Evolutionary conservation across 1,140 invertebrate genomes (phyloP).

Genomic region (Tenebrio molitor): DNA sequence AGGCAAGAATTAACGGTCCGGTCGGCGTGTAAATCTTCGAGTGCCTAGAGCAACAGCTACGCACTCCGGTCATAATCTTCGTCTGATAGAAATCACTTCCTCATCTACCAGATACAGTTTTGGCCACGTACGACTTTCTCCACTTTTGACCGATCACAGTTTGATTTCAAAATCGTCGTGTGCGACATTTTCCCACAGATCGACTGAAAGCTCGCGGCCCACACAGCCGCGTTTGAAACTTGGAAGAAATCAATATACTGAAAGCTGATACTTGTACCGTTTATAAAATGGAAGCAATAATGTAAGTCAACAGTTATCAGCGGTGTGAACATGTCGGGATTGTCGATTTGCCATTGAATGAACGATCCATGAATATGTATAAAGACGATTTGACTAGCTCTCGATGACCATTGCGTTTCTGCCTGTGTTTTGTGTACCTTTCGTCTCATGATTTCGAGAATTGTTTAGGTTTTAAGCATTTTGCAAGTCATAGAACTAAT

Average conservation of each 20-base stretch:
- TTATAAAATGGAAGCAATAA: constrained; percentile 57
- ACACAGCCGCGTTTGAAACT: constrained; percentile 42
- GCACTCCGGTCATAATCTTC: constrained; percentile 29
- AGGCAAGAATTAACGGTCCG: constrained; percentile 29
- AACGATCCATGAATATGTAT: constrained; percentile 36
- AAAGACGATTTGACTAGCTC: constrained; percentile 20
- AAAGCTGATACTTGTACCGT: constrained; percentile 55
- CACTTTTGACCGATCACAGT: constrained; percentile 9
- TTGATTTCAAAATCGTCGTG: constrained; percentile 39
- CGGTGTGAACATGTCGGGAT: constrained; percentile 46
- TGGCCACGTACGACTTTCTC: constrained; percentile 24
- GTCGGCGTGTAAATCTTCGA: constrained; percentile 32
- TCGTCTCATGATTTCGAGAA: constrained; percentile 6
- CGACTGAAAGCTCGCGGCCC: constrained; percentile 40
- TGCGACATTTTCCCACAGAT: constrained; percentile 38
- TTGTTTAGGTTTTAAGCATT: constrained; percentile 7
- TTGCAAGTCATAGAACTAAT: constrained; percentile 41
- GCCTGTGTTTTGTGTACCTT: not conserved
- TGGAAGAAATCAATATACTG: constrained; percentile 53
- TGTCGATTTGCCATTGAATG: constrained; percentile 37
- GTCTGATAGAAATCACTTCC: constrained; percentile 36
- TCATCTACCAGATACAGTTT: constrained; percentile 20
- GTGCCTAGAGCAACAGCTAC: constrained; percentile 26
- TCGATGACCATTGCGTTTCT: constrained; percentile 13
- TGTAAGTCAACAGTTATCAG: constrained; percentile 56